Evolutionary conservation across 2,113 vertebrate genomes (phyloP), one percentile per base, ranked within the genome.

Genomic region (Xiphophorus hellerii): DNA sequence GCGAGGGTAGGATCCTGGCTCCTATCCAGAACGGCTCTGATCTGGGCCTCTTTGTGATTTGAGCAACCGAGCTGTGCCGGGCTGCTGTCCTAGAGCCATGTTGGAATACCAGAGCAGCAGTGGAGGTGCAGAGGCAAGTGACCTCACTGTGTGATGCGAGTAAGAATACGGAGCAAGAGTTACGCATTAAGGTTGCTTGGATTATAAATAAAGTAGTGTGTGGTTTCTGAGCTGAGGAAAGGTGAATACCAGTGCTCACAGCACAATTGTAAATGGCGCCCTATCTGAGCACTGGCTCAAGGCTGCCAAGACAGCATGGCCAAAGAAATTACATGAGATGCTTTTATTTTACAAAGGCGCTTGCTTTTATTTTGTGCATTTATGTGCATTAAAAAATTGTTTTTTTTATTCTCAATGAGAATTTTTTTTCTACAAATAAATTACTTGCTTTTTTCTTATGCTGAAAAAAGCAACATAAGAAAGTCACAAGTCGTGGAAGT

Each of bases 21-120:
- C 75, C 4, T 76, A 62, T 94, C 94, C 93, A 94, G 90, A 83
- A 82, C 83, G 29, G 84, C 89, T 93, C 92, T 91, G 92, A 94
- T 92, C 92, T 89, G 88, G 88, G 88, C 90, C 88, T 90, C 91
- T 93, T 92, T 94, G 89, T 94, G 93, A 93, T 90, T 89, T 84
- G 86, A 87, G 83, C 83, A 90, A 89, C 51, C 81, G 84, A 90
- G 91, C 87, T 92, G 91, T 84, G 89, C 89, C 73, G 82, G 89
- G 92, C 88, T 89, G 92, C 93, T 93, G 87, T 94, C 94, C 93
- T 95, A 92, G 90, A 94, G 94, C 94, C 92, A 93, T 93, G 91
- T 90, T 94, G 91, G 90, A 94, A 94, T 92, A 88, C 88, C 84
- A 84, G 90, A 90, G 92, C 85, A 86, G 86, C 76, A 76, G 82